These are phyloP conservation scores for Lepidurus arcticus DNA, from an alignment of 1,140 invertebrate species.

Conservation along the genomic window DNA sequence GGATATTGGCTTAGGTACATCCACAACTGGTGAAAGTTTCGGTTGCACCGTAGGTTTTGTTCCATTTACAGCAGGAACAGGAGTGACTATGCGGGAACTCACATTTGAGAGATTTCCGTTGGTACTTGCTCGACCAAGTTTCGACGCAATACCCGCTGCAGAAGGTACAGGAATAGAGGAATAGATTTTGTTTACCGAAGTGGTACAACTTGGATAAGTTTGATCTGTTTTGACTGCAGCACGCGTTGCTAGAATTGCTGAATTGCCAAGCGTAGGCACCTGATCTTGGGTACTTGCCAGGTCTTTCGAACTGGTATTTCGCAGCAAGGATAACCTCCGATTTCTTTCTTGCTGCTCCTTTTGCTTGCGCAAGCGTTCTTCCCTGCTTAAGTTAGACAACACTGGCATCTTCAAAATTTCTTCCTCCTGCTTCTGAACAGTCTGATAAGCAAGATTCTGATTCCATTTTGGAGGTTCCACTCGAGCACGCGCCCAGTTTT, in stretches of 20 bases:
- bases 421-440: neutral
- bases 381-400: conserved; percentile 4
- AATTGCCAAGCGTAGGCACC: neutral
- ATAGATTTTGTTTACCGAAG: neutral
- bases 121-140: neutral
- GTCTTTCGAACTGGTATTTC: neutral
- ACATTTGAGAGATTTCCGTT: neutral
- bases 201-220: too few species aligned
- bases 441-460: neutral
- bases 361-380: conserved; percentile 29
- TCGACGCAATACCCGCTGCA: neutral
- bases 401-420: neutral
- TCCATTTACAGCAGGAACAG: neutral
- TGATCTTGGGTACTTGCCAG: neutral
- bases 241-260: neutral
- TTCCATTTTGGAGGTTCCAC: neutral
- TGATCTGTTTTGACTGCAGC: neutral
- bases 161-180: neutral
- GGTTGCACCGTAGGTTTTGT: neutral
- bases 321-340: neutral
- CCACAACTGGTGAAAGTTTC: neutral
- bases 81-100: neutral
- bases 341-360: conserved; percentile 20
- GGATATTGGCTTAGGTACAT: neutral
- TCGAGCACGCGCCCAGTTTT: neutral